These are phyloP conservation scores for Stichopus chloronotus DNA, from an alignment of 35 echinoderm and acorn worm species.

Conservation along the genomic window DNA sequence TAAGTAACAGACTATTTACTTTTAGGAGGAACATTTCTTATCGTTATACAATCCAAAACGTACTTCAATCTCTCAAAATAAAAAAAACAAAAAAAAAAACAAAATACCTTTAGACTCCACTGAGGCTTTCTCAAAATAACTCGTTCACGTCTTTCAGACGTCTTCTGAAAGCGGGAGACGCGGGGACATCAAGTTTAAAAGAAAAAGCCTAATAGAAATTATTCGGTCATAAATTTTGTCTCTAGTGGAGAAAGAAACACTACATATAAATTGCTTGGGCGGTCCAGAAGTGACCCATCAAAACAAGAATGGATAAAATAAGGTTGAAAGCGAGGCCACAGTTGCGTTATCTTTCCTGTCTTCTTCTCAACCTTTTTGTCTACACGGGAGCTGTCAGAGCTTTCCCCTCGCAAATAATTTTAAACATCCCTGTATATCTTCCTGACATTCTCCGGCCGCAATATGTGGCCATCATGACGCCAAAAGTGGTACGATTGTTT, in stretches of 20 bases:
- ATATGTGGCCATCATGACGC: conserved; percentile 51
- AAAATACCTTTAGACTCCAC: not conserved
- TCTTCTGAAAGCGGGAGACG: not conserved
- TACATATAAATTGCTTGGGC: conserved; percentile 28
- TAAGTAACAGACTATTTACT: no score
- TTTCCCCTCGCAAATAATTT: conserved; percentile 42
- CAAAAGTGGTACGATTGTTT: conserved; percentile 59
- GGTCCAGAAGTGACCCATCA: conserved; percentile 28
- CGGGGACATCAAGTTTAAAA: not conserved
- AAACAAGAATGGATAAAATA: conserved; percentile 31
- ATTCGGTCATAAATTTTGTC: not conserved
- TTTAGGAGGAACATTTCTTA: no score
- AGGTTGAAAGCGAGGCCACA: conserved; percentile 30
- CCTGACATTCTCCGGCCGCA: conserved; percentile 33
- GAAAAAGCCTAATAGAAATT: conserved; percentile 6
- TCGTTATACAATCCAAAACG: no score
- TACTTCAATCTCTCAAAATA: no score
- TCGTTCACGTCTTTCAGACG: not conserved
- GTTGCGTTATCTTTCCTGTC: not conserved
- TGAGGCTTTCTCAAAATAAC: not conserved
- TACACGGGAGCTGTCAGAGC: not conserved
- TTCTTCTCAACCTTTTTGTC: not conserved
- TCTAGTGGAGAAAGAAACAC: conserved; percentile 29
- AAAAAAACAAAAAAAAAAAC: no score
- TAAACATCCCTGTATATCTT: conserved; percentile 46